These are phyloP conservation scores for Tineola bisselliella DNA, from an alignment of 2,888 invertebrate genomes.

Conservation along the genomic window DNA sequence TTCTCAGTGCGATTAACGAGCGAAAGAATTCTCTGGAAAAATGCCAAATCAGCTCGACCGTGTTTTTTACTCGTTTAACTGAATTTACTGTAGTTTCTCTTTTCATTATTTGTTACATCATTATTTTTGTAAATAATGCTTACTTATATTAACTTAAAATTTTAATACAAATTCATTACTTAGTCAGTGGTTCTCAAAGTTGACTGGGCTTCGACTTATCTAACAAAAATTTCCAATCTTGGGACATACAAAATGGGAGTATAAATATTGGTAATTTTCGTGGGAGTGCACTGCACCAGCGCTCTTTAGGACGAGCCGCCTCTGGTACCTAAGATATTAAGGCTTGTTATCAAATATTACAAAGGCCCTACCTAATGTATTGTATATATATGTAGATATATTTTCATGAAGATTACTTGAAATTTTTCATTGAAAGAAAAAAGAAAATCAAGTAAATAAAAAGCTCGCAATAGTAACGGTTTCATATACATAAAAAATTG, in stretches of 20 bases:
- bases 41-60: background rate
- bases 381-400: background rate
- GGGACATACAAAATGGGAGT: too few relatives aligned
- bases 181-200: too few relatives aligned
- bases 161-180: too few relatives aligned
- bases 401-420: background rate
- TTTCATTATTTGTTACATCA: background rate
- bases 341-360: too few relatives aligned
- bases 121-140: background rate
- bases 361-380: too few relatives aligned
- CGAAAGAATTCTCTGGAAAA: background rate
- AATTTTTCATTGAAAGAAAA: background rate
- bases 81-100: background rate
- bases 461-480: background rate
- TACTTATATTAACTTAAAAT: too few relatives aligned
- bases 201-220: too few relatives aligned
- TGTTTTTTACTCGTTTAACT: background rate
- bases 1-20: background rate
- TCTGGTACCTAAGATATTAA: too few relatives aligned
- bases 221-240: too few relatives aligned
- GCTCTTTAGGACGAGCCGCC: too few relatives aligned
- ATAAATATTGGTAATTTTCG: too few relatives aligned
- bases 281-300: too few relatives aligned
- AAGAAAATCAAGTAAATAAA: background rate
- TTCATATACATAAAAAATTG: background rate